phyloP scores from a whole-genome alignment of 2,797 vertebrate species.

The Mastacembelus armatus region DNA sequence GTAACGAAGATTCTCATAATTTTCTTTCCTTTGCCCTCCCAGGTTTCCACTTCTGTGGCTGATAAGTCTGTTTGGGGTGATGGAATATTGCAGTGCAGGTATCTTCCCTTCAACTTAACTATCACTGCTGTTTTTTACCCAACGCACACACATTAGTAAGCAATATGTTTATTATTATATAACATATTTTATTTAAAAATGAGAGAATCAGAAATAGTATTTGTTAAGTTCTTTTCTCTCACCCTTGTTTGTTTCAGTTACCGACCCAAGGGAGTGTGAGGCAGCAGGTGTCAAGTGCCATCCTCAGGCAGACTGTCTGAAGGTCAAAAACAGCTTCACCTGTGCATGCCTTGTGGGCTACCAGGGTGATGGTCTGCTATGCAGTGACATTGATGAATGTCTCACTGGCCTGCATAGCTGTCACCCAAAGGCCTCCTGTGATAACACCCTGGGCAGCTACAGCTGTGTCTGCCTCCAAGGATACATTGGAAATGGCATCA shows the following conservation, averaged over 20 bases:
- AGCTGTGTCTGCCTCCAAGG: slow-evolving; percentile 81
- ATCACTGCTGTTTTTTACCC: background rate
- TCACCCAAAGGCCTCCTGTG: slow-evolving; percentile 77
- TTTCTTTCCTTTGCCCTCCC: slow-evolving; percentile 23
- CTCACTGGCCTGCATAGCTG: slow-evolving; percentile 74
- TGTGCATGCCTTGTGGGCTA: slow-evolving; percentile 83
- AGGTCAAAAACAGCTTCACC: slow-evolving; percentile 61
- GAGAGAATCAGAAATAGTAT: background rate
- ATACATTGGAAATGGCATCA: slow-evolving; percentile 81
- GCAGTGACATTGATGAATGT: slow-evolving; percentile 86
- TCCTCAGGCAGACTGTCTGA: slow-evolving; percentile 78
- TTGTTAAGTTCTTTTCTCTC: background rate
- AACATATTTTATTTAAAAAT: background rate
- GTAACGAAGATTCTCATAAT: background rate
- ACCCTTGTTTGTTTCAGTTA: slow-evolving; percentile 50
- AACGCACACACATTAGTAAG: background rate
- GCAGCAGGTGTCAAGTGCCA: slow-evolving; percentile 76
- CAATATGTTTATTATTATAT: background rate
- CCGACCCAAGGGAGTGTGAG: slow-evolving; percentile 71
- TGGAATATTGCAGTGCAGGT: slow-evolving; percentile 75
- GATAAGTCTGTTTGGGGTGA: slow-evolving; percentile 61
- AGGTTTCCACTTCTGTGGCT: slow-evolving; percentile 77
- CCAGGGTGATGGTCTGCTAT: slow-evolving; percentile 79
- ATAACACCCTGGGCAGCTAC: slow-evolving; percentile 83
- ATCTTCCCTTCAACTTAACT: background rate